These are phyloP conservation scores for Mantis religiosa DNA, from an alignment of 2,888 invertebrate species.

Conservation along the genomic window DNA sequence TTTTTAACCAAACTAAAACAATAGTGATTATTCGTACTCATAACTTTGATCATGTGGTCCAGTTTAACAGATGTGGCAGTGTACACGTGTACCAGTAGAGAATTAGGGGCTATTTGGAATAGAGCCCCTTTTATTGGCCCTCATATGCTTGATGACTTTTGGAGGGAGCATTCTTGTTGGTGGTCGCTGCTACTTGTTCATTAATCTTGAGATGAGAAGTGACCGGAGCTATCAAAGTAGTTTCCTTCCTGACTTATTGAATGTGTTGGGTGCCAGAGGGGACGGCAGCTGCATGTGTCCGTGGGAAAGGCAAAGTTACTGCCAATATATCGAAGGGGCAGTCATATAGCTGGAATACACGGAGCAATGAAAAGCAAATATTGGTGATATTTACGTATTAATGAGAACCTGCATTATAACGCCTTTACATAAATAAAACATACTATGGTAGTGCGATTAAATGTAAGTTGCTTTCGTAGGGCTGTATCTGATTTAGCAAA, in stretches of 20 bases:
- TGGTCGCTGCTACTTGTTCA: background rate
- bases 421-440: too few relatives aligned
- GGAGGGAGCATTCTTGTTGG: background rate
- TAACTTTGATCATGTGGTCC: background rate
- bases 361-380: too few relatives aligned
- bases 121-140: slow-evolving; percentile 9
- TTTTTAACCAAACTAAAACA: too few relatives aligned
- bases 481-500: too few relatives aligned
- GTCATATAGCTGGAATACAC: too few relatives aligned
- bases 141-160: slow-evolving; percentile 12
- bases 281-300: background rate
- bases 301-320: background rate
- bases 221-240: slow-evolving; percentile 1
- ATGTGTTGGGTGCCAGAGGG: background rate
- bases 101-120: background rate
- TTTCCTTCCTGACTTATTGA: slow-evolving; percentile 17
- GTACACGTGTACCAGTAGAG: background rate
- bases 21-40: background rate
- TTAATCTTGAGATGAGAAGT: slow-evolving; percentile 18
- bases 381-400: too few relatives aligned
- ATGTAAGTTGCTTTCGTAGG: too few relatives aligned
- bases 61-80: background rate
- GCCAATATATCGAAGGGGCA: background rate
- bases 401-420: too few relatives aligned
- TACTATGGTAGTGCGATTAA: too few relatives aligned